Evolutionary conservation across 2,888 invertebrate genomes (phyloP).

Genomic region (Melangyna quadrimaculata): DNA sequence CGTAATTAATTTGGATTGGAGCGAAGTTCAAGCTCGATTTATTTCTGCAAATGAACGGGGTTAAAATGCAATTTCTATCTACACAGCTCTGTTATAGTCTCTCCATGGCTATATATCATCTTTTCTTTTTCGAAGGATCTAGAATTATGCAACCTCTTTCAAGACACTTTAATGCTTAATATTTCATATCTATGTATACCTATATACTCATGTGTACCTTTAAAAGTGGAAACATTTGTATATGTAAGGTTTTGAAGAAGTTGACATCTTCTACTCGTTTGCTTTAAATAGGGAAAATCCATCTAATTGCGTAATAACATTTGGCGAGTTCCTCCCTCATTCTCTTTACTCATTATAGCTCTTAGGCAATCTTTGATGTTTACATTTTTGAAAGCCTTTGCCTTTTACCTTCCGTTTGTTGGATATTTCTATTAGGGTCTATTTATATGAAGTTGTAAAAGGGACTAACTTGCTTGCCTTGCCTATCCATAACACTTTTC

Average conservation of each 20-base stretch:
- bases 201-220: no score
- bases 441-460: constrained; percentile 10
- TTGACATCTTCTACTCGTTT: constrained; percentile 1
- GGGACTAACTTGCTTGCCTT: not conserved
- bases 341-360: not conserved
- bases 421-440: constrained; percentile 40
- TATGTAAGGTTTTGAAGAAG: constrained; percentile 9
- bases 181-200: not conserved
- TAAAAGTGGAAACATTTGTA: not conserved
- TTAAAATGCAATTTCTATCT: not conserved
- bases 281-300: constrained; percentile 1
- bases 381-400: constrained; percentile 37
- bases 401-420: not conserved
- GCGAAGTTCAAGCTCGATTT: no score
- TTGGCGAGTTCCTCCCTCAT: not conserved
- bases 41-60: not conserved
- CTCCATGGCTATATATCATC: not conserved
- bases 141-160: not conserved
- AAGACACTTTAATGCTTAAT: constrained; percentile 17
- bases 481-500: constrained; percentile 41
- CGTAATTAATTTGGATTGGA: no score
- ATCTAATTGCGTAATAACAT: constrained; percentile 47
- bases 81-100: not conserved
- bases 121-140: not conserved
- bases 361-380: constrained; percentile 49